These are phyloP conservation scores for Sarcoramphus papa DNA, from an alignment of 2,797 vertebrate genomes.

Conservation along the genomic window DNA sequence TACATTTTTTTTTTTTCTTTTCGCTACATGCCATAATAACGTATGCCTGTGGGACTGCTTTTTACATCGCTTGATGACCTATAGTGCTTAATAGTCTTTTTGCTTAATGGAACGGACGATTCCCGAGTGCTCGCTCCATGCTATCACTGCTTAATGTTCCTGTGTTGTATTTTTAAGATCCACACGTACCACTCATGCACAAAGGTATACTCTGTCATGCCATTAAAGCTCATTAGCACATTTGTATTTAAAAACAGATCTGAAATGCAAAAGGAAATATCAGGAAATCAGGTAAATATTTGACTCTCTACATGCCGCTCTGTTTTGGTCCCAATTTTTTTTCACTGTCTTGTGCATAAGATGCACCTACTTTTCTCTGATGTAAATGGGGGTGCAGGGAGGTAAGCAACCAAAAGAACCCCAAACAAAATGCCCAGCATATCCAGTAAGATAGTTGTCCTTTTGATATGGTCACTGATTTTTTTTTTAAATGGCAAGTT, in stretches of 20 bases:
- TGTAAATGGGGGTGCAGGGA: background rate
- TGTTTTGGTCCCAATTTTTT: background rate
- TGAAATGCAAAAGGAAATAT: background rate
- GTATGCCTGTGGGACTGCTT: background rate
- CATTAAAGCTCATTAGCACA: background rate
- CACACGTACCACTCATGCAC: rapidly evolving
- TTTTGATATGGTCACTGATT: background rate
- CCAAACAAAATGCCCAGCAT: background rate
- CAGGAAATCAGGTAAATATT: background rate
- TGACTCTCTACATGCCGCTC: rapidly evolving
- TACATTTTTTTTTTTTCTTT: background rate
- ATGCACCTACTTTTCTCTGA: background rate
- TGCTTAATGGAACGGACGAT: background rate
- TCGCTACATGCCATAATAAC: background rate
- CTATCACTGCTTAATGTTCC: background rate
- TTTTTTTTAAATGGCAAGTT: background rate
- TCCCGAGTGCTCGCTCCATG: rapidly evolving
- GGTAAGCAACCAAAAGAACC: background rate
- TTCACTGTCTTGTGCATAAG: background rate
- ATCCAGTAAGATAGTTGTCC: background rate
- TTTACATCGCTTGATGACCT: background rate
- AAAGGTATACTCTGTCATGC: background rate
- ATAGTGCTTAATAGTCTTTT: background rate
- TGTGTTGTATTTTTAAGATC: background rate
- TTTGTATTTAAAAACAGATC: background rate